These are phyloP conservation scores for Nezara viridula DNA, from an alignment of 2,888 invertebrate species.

Conservation along the genomic window DNA sequence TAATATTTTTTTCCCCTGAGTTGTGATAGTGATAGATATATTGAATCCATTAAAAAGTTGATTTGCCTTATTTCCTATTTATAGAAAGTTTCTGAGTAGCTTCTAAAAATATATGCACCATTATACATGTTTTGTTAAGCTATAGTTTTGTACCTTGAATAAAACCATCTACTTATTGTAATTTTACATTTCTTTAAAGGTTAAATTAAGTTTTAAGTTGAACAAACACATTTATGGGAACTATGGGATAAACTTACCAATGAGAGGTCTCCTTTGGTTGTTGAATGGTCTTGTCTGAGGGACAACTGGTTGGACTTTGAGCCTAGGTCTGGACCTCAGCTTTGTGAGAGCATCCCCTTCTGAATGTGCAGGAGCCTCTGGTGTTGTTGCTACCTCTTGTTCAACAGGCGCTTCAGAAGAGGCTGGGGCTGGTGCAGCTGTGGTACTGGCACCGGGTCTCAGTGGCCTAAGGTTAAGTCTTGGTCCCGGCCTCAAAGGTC, in stretches of 20 bases:
- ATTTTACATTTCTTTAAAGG: too few species aligned
- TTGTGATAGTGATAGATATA: too few species aligned
- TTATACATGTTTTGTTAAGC: too few species aligned
- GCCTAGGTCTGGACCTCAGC: slow-evolving; percentile 69
- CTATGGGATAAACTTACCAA: slow-evolving; percentile 22
- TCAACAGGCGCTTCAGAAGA: slow-evolving; percentile 20
- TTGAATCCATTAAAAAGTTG: too few species aligned
- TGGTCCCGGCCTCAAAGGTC: slow-evolving; percentile 78
- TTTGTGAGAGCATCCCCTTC: slow-evolving; percentile 69
- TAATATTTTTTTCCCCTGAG: too few species aligned
- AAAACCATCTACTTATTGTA: neutral
- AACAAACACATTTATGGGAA: too few species aligned
- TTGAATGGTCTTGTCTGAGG: slow-evolving; percentile 66
- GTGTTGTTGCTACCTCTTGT: slow-evolving; percentile 57
- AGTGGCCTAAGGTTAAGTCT: slow-evolving; percentile 73
- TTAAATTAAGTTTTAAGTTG: too few species aligned
- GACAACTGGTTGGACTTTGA: slow-evolving; percentile 69
- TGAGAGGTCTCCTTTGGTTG: slow-evolving; percentile 60
- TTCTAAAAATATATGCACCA: too few species aligned
- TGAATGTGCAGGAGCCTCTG: slow-evolving; percentile 56
- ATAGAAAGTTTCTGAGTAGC: too few species aligned
- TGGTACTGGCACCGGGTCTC: slow-evolving; percentile 37
- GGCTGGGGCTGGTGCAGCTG: slow-evolving; percentile 49
- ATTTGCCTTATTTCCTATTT: too few species aligned
- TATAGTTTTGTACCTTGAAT: too few species aligned